Base-by-base conservation (phyloP, 2,113 vertebrate species). In the Bostrychus sinensis region DNA sequence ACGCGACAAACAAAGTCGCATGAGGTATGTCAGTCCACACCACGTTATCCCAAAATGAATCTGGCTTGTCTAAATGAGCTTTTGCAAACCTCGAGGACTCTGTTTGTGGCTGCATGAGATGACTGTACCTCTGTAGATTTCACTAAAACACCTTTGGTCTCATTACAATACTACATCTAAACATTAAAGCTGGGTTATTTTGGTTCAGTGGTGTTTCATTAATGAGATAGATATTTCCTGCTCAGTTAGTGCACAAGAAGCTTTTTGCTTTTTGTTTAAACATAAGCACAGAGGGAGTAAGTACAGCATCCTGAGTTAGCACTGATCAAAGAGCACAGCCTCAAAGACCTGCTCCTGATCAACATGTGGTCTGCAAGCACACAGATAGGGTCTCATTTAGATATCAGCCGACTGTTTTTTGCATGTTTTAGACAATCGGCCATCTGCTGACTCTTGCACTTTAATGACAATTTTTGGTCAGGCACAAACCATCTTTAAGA, bases 281-380 rank as follows among this genome's bases (percentile, higher is more conserved):
- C 34, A 19, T 36, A 34, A 46, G 39, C 72, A 37, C 62, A 76
- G 62, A 46, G 38, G 65, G 67, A 70, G 66, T 4, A 25, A 42
- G 37, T 19, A 7, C 22, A 30, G 57, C 50, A 41, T n/a, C 7
- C 26, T 0, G 12, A 32, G 57, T 67, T 67, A 65, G 50, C 55
- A 36, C 67, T 65, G 76, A 84, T 84, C 78, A 82, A 75, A 86
- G 72, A 74, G 23, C 0, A 23, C 60, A 41, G 54, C 81, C 73
- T 83, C 73, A 73, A 54, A 77, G 66, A 54, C 36, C 61, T 41
- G 58, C 64, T 78, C 59, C 66, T 66, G n/a, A 42, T 71, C 43
- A 63, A 61, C 51, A 54, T 70, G 71, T 56, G 8, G 48, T 19
- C 66, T 60, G 32, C 38, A 60, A 39, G 66, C 66, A 39, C 36